These are phyloP conservation scores for Pyrochroa serraticornis DNA, from an alignment of 2,888 invertebrate genomes.

Conservation along the genomic window DNA sequence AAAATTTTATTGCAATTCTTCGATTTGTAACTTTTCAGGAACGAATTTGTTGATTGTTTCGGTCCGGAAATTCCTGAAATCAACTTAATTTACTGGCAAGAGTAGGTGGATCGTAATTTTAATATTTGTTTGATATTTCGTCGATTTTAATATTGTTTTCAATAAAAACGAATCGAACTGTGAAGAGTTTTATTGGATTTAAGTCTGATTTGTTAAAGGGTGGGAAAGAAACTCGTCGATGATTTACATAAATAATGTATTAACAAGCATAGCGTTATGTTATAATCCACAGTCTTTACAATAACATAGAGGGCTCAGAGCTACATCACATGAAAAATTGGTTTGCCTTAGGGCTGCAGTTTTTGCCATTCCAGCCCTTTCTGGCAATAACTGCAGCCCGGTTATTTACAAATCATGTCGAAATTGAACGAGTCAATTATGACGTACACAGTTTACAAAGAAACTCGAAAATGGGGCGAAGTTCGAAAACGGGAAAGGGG, in stretches of 20 bases:
- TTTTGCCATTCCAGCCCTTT: slow-evolving; percentile 38
- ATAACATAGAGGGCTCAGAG: slow-evolving; percentile 32
- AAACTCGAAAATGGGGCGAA: not conserved
- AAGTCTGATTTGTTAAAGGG: not conserved
- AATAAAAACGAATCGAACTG: slow-evolving; percentile 2
- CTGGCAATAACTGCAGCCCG: slow-evolving; percentile 27
- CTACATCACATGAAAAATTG: slow-evolving; percentile 22
- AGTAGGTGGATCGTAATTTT: slow-evolving; percentile 14
- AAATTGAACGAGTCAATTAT: slow-evolving; percentile 4
- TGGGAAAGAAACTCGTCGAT: not conserved
- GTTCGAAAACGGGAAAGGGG: no score
- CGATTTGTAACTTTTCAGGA: slow-evolving; percentile 61
- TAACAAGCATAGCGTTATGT: slow-evolving; percentile 36
- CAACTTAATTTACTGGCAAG: slow-evolving; percentile 68
- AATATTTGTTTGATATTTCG: slow-evolving; percentile 1
- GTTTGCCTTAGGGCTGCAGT: slow-evolving; percentile 24
- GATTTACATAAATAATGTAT: slow-evolving; percentile 41
- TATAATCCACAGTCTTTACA: slow-evolving; percentile 33
- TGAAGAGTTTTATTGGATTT: not conserved
- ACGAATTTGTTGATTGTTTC: slow-evolving; percentile 68
- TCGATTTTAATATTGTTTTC: not conserved
- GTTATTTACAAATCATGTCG: slow-evolving; percentile 28
- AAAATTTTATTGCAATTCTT: slow-evolving; percentile 5
- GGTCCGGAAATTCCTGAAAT: slow-evolving; percentile 65
- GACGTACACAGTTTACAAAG: slow-evolving; percentile 2